Percentiles rank a stretch among this genome's conserved stretches.
phyloP scores from a whole-genome alignment of 2,797 vertebrate genomes.

The Microctenopoma steveboyesi region DNA sequence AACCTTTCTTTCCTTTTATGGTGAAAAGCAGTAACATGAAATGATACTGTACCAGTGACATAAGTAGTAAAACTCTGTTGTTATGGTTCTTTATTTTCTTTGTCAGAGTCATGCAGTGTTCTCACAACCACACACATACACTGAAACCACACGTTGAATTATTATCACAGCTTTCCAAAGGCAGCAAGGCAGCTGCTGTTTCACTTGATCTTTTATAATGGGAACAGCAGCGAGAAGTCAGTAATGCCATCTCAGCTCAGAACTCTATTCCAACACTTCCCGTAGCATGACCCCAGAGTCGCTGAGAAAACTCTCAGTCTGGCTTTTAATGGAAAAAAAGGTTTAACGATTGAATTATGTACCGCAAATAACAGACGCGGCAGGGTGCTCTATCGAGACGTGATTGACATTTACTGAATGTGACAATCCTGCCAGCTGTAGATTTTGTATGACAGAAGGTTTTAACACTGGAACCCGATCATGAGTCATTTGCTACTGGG shows the following conservation, averaged over 20 bases:
- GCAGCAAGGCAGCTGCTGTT: slow-evolving; percentile 72
- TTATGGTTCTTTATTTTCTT: slow-evolving; percentile 55
- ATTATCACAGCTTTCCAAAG: slow-evolving; percentile 75
- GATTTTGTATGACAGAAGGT: slow-evolving; percentile 34
- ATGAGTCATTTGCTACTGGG: slow-evolving; percentile 15
- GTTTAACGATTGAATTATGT: slow-evolving; percentile 64
- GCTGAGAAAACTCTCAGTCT: slow-evolving; percentile 57
- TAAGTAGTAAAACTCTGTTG: slow-evolving; percentile 52
- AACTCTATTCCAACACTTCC: slow-evolving; percentile 64
- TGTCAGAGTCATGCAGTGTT: slow-evolving; percentile 48
- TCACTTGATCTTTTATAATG: slow-evolving; percentile 77
- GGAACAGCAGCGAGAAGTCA: slow-evolving; percentile 68
- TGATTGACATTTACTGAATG: slow-evolving; percentile 67
- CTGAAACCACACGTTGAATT: slow-evolving; percentile 55
- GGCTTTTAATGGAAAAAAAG: slow-evolving; percentile 40
- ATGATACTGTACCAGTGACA: slow-evolving; percentile 53
- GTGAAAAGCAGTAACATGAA: slow-evolving; percentile 49
- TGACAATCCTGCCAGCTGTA: slow-evolving; percentile 46
- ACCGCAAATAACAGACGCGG: slow-evolving; percentile 54
- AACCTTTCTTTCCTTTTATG: slow-evolving; percentile 52
- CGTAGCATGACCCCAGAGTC: slow-evolving; percentile 60
- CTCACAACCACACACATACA: slow-evolving; percentile 25
- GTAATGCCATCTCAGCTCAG: slow-evolving; percentile 72
- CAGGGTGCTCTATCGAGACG: slow-evolving; percentile 38
- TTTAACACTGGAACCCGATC: slow-evolving; percentile 17